Conservation (phyloP, 2,888 invertebrate species). For the Noctua fimbriata region DNA sequence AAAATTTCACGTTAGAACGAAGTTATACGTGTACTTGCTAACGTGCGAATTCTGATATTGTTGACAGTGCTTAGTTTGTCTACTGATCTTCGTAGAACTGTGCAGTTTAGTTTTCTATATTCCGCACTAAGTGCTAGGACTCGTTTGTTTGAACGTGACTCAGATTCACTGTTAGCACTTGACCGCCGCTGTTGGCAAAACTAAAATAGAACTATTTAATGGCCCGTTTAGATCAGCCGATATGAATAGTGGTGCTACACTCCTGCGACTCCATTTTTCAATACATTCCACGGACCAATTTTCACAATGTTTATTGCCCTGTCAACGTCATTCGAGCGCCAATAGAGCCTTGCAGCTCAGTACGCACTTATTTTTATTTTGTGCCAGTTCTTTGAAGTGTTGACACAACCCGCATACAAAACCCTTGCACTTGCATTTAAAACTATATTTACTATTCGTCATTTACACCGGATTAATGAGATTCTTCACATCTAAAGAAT, state of each 20-base stretch:
- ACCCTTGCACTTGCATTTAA: slow-evolving; percentile 14
- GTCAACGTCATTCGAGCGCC: background rate
- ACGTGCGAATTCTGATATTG: slow-evolving; percentile 50
- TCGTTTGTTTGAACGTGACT: slow-evolving; percentile 54
- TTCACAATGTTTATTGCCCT: background rate
- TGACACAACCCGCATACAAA: slow-evolving; percentile 19
- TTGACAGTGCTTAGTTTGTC: slow-evolving; percentile 42
- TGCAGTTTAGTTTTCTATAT: slow-evolving; percentile 46
- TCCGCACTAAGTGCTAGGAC: slow-evolving; percentile 25
- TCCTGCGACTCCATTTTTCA: background rate
- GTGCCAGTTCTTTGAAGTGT: slow-evolving; percentile 27
- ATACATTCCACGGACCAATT: background rate
- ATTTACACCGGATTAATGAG: slow-evolving; percentile 15
- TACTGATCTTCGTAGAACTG: slow-evolving; percentile 38
- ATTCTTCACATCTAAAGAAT: slow-evolving; percentile 16
- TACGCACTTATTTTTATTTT: slow-evolving; percentile 29
- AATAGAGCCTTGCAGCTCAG: slow-evolving; percentile 2
- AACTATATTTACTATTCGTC: slow-evolving; percentile 10
- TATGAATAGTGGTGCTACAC: background rate
- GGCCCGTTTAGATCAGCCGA: slow-evolving; percentile 23
- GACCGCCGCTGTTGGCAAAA: slow-evolving; percentile 45
- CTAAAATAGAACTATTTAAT: slow-evolving; percentile 48
- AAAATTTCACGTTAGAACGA: slow-evolving; percentile 50
- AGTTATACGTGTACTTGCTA: slow-evolving; percentile 31
- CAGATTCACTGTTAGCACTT: slow-evolving; percentile 53